Base-by-base conservation (phyloP, 2,113 vertebrate genomes). In the Neolamprologus longior region DNA sequence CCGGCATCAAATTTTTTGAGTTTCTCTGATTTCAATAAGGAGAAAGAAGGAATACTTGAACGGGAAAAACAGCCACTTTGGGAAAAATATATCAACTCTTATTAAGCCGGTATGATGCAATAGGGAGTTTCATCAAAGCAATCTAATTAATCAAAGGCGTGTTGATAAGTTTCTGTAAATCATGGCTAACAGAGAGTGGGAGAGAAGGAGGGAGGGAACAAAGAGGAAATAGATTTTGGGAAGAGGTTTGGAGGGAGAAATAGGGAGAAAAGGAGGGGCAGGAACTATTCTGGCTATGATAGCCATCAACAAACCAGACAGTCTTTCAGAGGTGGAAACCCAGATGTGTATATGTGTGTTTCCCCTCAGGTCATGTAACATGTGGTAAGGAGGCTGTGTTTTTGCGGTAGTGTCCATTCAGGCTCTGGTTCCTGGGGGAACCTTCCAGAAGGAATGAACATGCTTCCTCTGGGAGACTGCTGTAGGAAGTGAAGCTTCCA, bases 381-480 rank as follows among this genome's bases (percentile, higher is more conserved):
- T 94, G 91, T 94, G 93, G 91, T 85, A 80, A 85, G 84, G 84
- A 84, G 90, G 88, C 80, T 15, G 87, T 82, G 88, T 92, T 90
- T 93, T 82, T 83, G 86, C 9, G 33, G 61, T 90, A 84, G 92
- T 87, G 92, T 93, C 92, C 86, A 84, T 94, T 90, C 90, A 91
- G 83, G 37, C 85, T 88, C 33, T 7, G 7, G 71, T 78, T 92
- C 92, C 92, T 86, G 55, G 13, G 93, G 92, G 94, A 93, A 89
- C 86, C 90, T 88, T 91, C 87, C 89, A 87, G 89, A 88, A 92
- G 93, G 90, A 91, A 93, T 92, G 91, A 94, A 81, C 21, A 33
- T 37, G 89, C 93, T 95, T 95, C 95, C 94, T 96, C 81, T 94
- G 95, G 94, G 94, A 94, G 87, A 86, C 85, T 89, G 7, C 26